Evolutionary conservation across 2,888 invertebrate genomes (phyloP), one percentile per base, ranked within the genome.

Genomic region (Nomada flava): DNA sequence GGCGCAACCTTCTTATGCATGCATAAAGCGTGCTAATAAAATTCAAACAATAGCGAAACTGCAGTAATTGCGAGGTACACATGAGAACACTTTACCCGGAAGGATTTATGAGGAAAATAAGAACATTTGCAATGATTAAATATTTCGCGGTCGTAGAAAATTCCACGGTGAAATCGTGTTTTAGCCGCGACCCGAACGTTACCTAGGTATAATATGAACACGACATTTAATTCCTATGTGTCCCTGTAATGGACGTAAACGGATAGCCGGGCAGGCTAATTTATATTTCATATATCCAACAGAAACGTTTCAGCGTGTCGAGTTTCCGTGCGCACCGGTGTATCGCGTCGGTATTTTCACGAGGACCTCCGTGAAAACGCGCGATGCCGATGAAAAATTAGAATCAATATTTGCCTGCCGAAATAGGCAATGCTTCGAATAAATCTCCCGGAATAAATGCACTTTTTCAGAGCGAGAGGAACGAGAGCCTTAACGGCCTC

Each of bases 371-470:
- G n/a, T n/a, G 23, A 29, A 47, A 20, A 26, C 9, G 5, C 18
- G 50, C 20, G 20, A 0, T 15, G 23, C 26, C 47, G 26, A 63
- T 68, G 78, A 79, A 75, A 75, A 79, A 79, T 79, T 69, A 75
- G 68, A 69, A 64, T 69, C 75, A 79, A 79, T 69, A 69, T 79
- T 79, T 78, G 50, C 53, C 79, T 65, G 5, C n/a, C 42, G 70
- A 59, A 71, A 76, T 65, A 60, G 47, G 11, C 63, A 59, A n/a
- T 13, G 63, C 44, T 23, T 29, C 42, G 63, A 53, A 59, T 42
- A 44, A 76, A 75, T 76, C 50, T 52, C 7, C 36, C 36, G 36
- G 62, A 53, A 77, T 73, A 59, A 69, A 78, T 64, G 63, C 52
- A 65, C 52, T 68, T 69, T 60, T 59, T 13, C 47, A 26, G 44